Percentiles rank a stretch among this genome's conserved stretches.
These are phyloP conservation scores for Parasteatoda lunata DNA, from an alignment of 2,888 invertebrate species.

Conservation along the genomic window DNA sequence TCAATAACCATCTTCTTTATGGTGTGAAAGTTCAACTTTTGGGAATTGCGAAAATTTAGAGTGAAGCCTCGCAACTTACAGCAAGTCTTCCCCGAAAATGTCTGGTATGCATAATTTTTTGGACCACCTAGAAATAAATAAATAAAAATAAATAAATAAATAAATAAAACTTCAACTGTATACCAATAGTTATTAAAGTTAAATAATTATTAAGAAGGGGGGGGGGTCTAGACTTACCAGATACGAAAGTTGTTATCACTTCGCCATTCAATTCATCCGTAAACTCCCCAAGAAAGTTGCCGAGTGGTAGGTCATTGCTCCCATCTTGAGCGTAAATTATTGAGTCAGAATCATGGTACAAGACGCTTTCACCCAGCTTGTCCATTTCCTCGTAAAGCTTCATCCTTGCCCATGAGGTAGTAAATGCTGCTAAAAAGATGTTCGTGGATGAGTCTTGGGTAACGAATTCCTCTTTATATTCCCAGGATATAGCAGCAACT, in stretches of 20 bases:
- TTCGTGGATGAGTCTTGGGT: not conserved
- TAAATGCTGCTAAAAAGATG: constrained; percentile 26
- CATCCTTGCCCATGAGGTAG: constrained; percentile 4
- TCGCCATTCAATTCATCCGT: not conserved
- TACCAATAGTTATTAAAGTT: too few species aligned
- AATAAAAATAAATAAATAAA: not conserved
- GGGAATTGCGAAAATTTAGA: constrained; percentile 7
- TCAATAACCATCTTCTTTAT: not conserved
- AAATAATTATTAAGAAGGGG: not conserved
- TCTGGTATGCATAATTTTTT: too few species aligned
- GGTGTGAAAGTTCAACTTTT: not conserved
- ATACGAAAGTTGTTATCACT: not conserved
- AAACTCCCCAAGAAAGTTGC: not conserved
- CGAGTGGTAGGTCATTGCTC: not conserved
- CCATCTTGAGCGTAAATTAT: not conserved
- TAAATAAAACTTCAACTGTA: too few species aligned
- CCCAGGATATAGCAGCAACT: not conserved
- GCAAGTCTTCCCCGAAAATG: too few species aligned
- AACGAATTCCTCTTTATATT: not conserved
- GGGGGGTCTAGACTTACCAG: not conserved
- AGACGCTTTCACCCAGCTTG: not conserved
- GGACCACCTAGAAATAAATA: not conserved
- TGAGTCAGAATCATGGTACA: not conserved
- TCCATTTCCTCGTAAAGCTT: constrained; percentile 17
- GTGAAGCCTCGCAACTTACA: not conserved